Conservation (phyloP, 2,888 invertebrate genomes). For the Troides aeacus region DNA sequence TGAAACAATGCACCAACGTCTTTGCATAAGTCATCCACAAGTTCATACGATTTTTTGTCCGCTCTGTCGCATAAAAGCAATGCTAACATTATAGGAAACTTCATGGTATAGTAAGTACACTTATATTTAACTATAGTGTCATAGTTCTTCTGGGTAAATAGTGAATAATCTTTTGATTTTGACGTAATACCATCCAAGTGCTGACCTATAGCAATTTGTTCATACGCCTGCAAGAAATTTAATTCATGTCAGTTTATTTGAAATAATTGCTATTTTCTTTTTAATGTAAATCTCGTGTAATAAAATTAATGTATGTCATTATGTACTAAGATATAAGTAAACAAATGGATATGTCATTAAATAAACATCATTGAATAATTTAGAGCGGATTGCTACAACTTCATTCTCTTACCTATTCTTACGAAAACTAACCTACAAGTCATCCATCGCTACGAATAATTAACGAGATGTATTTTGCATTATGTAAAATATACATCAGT, state of each 20-base stretch:
- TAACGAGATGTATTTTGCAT: no score
- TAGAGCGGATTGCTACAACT: no score
- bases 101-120: slow-evolving; percentile 91
- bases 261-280: not conserved
- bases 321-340: no score
- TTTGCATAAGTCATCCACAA: slow-evolving; percentile 86
- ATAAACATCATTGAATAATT: no score
- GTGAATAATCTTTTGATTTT: slow-evolving; percentile 40
- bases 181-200: slow-evolving; percentile 84
- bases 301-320: no score
- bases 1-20: slow-evolving; percentile 94
- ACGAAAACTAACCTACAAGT: no score
- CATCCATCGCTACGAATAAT: no score
- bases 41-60: slow-evolving; percentile 84
- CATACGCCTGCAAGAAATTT: slow-evolving; percentile 38
- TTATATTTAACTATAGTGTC: slow-evolving; percentile 90
- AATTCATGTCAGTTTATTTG: not conserved
- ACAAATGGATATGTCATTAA: no score
- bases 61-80: slow-evolving; percentile 86
- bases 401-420: no score
- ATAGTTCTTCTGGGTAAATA: slow-evolving; percentile 88
- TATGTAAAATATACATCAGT: no score
- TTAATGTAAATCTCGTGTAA: no score
- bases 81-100: slow-evolving; percentile 88
- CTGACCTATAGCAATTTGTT: slow-evolving; percentile 86